These are phyloP conservation scores for Cardiocondyla obscurior DNA, from an alignment of 1,140 invertebrate species.

Conservation along the genomic window DNA sequence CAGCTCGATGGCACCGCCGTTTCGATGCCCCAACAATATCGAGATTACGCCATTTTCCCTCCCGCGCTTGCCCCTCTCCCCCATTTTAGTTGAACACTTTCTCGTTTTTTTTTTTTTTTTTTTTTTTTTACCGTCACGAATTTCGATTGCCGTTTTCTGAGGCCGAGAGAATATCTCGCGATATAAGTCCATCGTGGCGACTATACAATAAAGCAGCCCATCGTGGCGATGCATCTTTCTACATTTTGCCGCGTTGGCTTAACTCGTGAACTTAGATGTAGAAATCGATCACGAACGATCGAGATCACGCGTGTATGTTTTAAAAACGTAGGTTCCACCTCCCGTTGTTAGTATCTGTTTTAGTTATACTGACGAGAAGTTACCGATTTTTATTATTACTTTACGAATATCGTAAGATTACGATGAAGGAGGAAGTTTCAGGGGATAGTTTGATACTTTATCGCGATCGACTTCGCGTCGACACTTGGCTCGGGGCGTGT, in stretches of 20 bases:
- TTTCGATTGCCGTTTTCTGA: constrained; percentile 23
- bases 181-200: background rate
- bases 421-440: background rate
- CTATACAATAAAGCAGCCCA: background rate
- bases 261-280: background rate
- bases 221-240: background rate
- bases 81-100: constrained; percentile 32
- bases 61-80: background rate
- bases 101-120: constrained; percentile 26
- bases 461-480: background rate
- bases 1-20: constrained; percentile 77
- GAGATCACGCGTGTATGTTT: background rate
- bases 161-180: background rate
- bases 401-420: background rate
- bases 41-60: constrained; percentile 65
- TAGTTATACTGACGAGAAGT: background rate
- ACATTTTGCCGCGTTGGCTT: background rate
- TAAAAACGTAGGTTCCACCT: background rate
- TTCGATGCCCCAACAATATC: constrained; percentile 64
- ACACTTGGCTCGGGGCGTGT: background rate
- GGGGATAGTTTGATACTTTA: background rate
- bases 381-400: too few relatives aligned
- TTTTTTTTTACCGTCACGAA: constrained; percentile 14
- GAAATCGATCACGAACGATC: background rate
- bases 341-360: background rate